phyloP scores from a whole-genome alignment of 2,113 vertebrate species.

The Xiphias gladius region DNA sequence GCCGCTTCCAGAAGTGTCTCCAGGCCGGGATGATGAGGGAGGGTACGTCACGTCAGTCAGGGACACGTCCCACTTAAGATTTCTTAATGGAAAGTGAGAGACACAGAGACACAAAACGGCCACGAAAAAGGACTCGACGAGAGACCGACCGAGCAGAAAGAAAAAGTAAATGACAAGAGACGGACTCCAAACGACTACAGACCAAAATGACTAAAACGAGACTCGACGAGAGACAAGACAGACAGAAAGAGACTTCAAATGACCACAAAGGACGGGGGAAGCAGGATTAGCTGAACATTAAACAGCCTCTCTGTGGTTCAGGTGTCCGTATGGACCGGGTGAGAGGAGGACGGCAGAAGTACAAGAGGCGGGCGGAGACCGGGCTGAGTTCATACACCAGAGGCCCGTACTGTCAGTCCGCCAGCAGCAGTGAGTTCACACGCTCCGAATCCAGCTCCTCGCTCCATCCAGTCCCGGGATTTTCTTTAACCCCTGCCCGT shows the following conservation, averaged over 20 bases:
- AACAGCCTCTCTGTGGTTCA: conserved; percentile 46
- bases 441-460: too few relatives aligned
- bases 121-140: too few relatives aligned
- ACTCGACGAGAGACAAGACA: too few relatives aligned
- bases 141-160: too few relatives aligned
- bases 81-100: too few relatives aligned
- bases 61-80: rapidly evolving
- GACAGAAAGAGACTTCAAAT: too few relatives aligned
- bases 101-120: not conserved
- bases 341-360: conserved; percentile 84
- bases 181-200: too few relatives aligned
- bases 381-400: conserved; percentile 50
- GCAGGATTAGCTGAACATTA: too few relatives aligned
- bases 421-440: conserved; percentile 42
- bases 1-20: conserved; percentile 85
- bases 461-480: too few relatives aligned
- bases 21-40: conserved; percentile 85
- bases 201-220: too few relatives aligned
- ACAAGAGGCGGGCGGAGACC: conserved; percentile 77
- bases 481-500: not conserved
- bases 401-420: conserved; percentile 29
- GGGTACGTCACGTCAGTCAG: conserved; percentile 57
- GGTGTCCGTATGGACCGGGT: conserved; percentile 85
- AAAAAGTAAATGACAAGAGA: too few relatives aligned
- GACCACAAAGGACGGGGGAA: too few relatives aligned